Evolutionary conservation across 2,888 invertebrate genomes (phyloP).

Genomic region (Netelia virgata): DNA sequence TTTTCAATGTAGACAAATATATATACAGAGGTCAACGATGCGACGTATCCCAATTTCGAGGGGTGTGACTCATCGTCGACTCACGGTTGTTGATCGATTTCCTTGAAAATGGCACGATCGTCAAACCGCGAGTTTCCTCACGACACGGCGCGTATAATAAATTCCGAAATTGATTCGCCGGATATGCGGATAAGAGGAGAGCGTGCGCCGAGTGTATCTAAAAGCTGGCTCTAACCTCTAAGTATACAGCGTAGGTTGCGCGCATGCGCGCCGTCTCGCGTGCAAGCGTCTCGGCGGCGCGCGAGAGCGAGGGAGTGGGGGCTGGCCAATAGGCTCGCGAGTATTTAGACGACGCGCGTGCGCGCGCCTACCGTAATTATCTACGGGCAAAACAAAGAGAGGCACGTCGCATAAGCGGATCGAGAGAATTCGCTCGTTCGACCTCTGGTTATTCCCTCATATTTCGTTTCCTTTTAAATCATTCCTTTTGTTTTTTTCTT

Average conservation of each 20-base stretch:
- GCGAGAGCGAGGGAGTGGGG: not conserved
- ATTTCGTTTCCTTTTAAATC: too few species aligned
- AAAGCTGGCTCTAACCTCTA: constrained; percentile 40
- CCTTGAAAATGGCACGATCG: constrained; percentile 43
- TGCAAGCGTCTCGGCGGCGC: not conserved
- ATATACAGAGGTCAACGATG: not conserved
- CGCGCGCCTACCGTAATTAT: constrained; percentile 1
- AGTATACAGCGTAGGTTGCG: not conserved
- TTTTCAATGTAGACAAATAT: not conserved
- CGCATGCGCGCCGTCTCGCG: too few species aligned
- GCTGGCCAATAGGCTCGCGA: not conserved
- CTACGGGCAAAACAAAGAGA: constrained; percentile 4
- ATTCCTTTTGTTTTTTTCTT: too few species aligned
- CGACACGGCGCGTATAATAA: constrained; percentile 51
- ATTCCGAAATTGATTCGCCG: constrained; percentile 60
- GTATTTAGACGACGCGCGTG: constrained; percentile 44
- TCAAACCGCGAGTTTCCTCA: constrained; percentile 39
- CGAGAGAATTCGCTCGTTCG: constrained; percentile 5
- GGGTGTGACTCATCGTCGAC: constrained; percentile 8
- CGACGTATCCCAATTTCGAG: not conserved
- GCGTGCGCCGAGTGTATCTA: constrained; percentile 24
- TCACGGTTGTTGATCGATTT: constrained; percentile 48
- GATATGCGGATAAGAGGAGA: constrained; percentile 59
- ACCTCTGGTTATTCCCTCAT: too few species aligned
- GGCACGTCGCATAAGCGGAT: not conserved